These are phyloP conservation scores for Vesta saturnalis DNA, from an alignment of 2,888 invertebrate genomes.

Conservation along the genomic window DNA sequence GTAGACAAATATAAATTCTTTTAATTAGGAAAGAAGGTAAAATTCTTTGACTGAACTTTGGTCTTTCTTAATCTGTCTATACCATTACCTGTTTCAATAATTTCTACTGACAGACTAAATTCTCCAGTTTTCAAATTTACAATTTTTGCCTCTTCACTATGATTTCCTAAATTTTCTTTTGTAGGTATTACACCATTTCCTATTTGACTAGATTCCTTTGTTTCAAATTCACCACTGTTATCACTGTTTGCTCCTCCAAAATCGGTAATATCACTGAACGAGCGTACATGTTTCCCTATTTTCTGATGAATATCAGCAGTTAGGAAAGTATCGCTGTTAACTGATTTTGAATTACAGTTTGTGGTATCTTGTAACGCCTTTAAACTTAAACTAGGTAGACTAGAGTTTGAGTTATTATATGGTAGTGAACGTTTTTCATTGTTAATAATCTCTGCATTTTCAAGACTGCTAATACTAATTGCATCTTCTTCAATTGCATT, in stretches of 20 bases:
- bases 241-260: constrained; percentile 43
- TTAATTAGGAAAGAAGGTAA: too few relatives aligned
- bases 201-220: constrained; percentile 22
- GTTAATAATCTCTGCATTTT: constrained; percentile 61
- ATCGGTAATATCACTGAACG: constrained; percentile 59
- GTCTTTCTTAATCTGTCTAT: constrained; percentile 1
- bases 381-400: constrained; percentile 10
- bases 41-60: too few relatives aligned
- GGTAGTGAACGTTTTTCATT: constrained; percentile 22
- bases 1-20: too few relatives aligned
- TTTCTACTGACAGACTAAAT: constrained; percentile 66
- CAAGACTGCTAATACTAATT: constrained; percentile 67
- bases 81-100: constrained; percentile 71
- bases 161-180: not conserved
- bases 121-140: constrained; percentile 54
- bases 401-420: constrained; percentile 13
- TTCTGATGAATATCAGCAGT: constrained; percentile 48
- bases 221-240: constrained; percentile 20
- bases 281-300: constrained; percentile 57
- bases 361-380: constrained; percentile 8
- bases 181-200: not conserved
- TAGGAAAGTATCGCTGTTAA: constrained; percentile 30
- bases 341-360: constrained; percentile 17
- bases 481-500: constrained; percentile 67
- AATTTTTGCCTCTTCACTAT: constrained; percentile 30